Evolutionary conservation across 2,797 vertebrate genomes (phyloP).

Genomic region (Ataeniobius toweri): DNA sequence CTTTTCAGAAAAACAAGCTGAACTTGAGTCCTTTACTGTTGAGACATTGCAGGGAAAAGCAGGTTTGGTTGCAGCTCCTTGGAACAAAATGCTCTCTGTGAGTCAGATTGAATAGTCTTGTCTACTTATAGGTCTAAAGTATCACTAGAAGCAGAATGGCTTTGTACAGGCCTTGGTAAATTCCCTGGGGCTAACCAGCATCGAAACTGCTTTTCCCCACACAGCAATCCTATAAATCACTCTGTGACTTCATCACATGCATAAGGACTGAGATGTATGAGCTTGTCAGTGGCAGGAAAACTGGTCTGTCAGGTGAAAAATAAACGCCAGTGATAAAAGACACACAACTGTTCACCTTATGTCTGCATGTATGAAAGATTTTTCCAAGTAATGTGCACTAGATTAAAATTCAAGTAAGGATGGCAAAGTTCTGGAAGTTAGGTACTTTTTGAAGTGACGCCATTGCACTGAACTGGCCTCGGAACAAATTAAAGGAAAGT

Average conservation of each 20-base stretch:
- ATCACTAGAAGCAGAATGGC: conserved; percentile 37
- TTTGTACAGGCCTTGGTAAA: conserved; percentile 20
- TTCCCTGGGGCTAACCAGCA: conserved; percentile 42
- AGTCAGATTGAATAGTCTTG: conserved; percentile 20
- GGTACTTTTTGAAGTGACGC: neutral
- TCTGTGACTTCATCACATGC: conserved; percentile 60
- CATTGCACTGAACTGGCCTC: neutral
- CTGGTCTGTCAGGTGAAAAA: conserved; percentile 48
- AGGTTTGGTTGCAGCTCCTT: conserved; percentile 36
- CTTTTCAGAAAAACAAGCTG: conserved; percentile 36
- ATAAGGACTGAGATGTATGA: conserved; percentile 44
- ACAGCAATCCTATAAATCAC: conserved; percentile 51
- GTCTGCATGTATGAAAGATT: conserved; percentile 6
- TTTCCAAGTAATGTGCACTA: conserved; percentile 10
- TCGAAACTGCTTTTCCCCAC: conserved; percentile 60
- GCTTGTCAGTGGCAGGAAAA: conserved; percentile 54
- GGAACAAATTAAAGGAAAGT: neutral
- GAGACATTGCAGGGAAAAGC: conserved; percentile 39
- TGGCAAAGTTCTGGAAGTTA: neutral
- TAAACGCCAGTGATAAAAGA: conserved; percentile 55
- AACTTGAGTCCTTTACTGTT: conserved; percentile 34
- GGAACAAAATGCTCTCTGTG: conserved; percentile 58
- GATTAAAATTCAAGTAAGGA: conserved; percentile 6
- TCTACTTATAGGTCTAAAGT: conserved; percentile 24
- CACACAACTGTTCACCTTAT: conserved; percentile 28